Conservation (phyloP, 2,888 invertebrate genomes). For the Campaea margaritaria region DNA sequence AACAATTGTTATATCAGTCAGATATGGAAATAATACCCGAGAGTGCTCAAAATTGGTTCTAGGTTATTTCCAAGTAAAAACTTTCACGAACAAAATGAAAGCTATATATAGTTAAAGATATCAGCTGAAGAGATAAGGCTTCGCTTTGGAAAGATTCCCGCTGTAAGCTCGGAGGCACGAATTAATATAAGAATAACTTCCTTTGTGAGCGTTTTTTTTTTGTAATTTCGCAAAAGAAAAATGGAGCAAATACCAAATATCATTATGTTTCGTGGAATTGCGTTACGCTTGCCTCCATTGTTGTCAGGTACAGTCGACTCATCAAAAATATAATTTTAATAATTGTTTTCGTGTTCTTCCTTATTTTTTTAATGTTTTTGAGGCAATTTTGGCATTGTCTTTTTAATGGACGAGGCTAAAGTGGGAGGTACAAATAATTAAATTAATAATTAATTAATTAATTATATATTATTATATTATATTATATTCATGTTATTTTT, state of each 20-base stretch:
- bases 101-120: neutral
- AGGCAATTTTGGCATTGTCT: constrained; percentile 28
- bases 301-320: constrained; percentile 31
- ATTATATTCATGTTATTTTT: no score
- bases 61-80: neutral
- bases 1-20: neutral
- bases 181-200: constrained; percentile 38
- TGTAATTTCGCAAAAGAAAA: constrained; percentile 35
- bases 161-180: constrained; percentile 26
- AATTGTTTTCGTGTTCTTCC: constrained; percentile 30
- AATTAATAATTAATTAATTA: no score
- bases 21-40: neutral
- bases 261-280: constrained; percentile 38
- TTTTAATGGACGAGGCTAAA: constrained; percentile 5
- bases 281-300: constrained; percentile 27
- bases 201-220: constrained; percentile 38
- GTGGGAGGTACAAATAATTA: neutral
- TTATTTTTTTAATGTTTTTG: constrained; percentile 18
- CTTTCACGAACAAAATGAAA: neutral
- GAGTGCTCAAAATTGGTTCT: neutral
- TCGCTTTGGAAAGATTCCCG: constrained; percentile 9
- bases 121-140: constrained; percentile 6
- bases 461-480: no score
- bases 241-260: constrained; percentile 42
- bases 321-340: constrained; percentile 35